These are phyloP conservation scores for Osmerus mordax DNA, from an alignment of 2,113 vertebrate species.

Conservation along the genomic window DNA sequence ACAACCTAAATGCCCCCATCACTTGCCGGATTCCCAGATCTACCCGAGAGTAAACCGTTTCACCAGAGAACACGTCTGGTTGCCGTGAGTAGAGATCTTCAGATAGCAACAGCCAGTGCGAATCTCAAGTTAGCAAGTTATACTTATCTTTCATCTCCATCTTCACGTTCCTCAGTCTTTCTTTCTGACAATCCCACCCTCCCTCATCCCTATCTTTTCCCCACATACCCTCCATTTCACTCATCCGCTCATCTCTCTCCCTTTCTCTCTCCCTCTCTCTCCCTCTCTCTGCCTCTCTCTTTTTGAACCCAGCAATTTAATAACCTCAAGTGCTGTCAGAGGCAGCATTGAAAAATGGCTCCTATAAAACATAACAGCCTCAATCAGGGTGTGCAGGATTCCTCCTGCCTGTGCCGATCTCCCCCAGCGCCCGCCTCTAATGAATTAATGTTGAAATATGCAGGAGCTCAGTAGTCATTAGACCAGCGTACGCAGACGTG, in stretches of 20 bases:
- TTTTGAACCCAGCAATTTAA: slow-evolving; percentile 92
- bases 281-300: slow-evolving; percentile 1
- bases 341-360: slow-evolving; percentile 93
- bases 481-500: slow-evolving; percentile 79
- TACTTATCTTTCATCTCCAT: neutral
- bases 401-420: slow-evolving; percentile 50
- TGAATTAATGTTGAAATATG: slow-evolving; percentile 90
- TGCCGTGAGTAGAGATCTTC: too few relatives aligned
- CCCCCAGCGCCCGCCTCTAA: slow-evolving; percentile 21
- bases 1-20: slow-evolving; percentile 1
- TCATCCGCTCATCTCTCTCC: neutral
- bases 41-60: neutral
- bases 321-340: slow-evolving; percentile 97
- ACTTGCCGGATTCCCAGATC: slow-evolving; percentile 17
- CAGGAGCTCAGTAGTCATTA: slow-evolving; percentile 94
- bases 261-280: neutral
- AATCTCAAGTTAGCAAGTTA: too few relatives aligned
- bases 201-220: neutral
- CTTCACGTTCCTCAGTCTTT: neutral
- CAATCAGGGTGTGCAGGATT: slow-evolving; percentile 95
- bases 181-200: neutral
- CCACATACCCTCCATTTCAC: neutral
- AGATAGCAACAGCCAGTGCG: neutral
- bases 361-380: slow-evolving; percentile 98
- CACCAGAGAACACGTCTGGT: too few relatives aligned